phyloP scores from a whole-genome alignment of 2,113 vertebrate genomes.

The Eidolon helvum region DNA sequence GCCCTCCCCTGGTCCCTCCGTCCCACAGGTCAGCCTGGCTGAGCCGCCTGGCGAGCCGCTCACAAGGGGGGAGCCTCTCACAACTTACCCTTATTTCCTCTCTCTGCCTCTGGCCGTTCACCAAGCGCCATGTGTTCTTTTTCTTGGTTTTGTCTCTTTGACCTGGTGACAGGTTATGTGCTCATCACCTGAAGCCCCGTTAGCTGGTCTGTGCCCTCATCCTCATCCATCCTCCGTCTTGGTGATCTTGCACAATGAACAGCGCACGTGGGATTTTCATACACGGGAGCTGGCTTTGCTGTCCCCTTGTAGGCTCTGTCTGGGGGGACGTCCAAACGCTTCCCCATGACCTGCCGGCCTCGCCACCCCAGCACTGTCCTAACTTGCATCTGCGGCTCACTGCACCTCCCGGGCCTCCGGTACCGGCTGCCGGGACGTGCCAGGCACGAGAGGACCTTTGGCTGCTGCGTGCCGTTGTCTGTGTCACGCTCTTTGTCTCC shows the following conservation, averaged over 20 bases:
- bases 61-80: too few species aligned
- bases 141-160: not conserved
- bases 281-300: not conserved
- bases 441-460: fast-evolving
- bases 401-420: not conserved
- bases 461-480: not conserved
- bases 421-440: too few species aligned
- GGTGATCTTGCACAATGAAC: not conserved
- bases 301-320: not conserved
- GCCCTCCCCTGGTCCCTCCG: fast-evolving
- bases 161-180: not conserved
- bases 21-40: fast-evolving
- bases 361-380: not conserved
- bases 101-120: not conserved
- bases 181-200: not conserved
- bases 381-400: not conserved
- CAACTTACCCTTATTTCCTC: not conserved
- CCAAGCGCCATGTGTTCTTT: not conserved
- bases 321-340: not conserved
- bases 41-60: not conserved
- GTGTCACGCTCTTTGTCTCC: not conserved
- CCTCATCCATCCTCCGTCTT: not conserved
- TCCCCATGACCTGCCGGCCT: fast-evolving
- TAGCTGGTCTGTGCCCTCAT: not conserved
- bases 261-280: not conserved